phyloP scores from a whole-genome alignment of 2,888 invertebrate species.

The Callinectes sapidus region DNA sequence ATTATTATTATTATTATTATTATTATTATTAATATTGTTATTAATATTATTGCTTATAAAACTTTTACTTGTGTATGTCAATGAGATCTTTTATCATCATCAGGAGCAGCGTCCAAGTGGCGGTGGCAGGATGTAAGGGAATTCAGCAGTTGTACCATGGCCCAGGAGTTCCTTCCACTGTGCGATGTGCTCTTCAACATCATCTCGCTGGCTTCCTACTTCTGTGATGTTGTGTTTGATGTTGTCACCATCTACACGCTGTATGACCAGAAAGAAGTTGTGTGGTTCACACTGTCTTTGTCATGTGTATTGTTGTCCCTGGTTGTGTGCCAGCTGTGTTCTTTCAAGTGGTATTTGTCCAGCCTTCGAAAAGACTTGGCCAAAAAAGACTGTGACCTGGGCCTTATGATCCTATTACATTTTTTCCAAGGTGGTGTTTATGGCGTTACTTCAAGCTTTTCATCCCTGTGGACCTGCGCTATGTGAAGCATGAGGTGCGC shows the following conservation, averaged over 20 bases:
- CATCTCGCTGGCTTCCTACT: constrained; percentile 91
- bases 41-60: no score
- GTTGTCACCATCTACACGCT: constrained; percentile 90
- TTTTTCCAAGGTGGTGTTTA: constrained; percentile 77
- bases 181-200: constrained; percentile 94
- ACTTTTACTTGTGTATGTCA: no score
- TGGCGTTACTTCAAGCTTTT: constrained; percentile 87
- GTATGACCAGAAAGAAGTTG: constrained; percentile 82
- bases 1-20: no score
- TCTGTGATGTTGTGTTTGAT: constrained; percentile 93
- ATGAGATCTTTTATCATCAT: background rate
- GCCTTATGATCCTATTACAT: constrained; percentile 80
- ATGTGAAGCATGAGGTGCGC: constrained; percentile 87
- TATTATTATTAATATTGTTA: no score
- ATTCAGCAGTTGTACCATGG: constrained; percentile 77
- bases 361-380: constrained; percentile 63
- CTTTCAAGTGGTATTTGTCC: constrained; percentile 75
- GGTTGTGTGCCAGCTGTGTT: constrained; percentile 83
- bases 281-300: constrained; percentile 83
- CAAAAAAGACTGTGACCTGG: constrained; percentile 67
- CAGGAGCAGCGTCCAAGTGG: constrained; percentile 47
- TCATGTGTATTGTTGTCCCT: constrained; percentile 85
- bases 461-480: constrained; percentile 87
- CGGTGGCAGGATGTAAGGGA: constrained; percentile 64
- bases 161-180: constrained; percentile 89